Base-by-base conservation (phyloP, 2,888 invertebrate species). In the Allacma fusca region DNA sequence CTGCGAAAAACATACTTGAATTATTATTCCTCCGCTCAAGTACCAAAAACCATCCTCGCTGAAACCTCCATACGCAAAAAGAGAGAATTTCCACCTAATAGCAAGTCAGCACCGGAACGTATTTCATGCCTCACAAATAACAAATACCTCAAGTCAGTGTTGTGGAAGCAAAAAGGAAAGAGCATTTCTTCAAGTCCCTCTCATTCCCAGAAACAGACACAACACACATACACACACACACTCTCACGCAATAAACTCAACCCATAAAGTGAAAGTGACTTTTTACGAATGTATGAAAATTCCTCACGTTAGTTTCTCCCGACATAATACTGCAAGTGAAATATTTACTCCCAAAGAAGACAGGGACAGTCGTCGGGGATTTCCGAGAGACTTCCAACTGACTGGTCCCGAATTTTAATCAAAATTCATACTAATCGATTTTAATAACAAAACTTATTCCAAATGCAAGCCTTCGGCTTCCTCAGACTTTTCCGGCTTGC, bases 41-140 rank as follows among this genome's bases (percentile, higher is more conserved):
- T 13, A 7, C 64, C n/a, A 24, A 21, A 21, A 40, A 40, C 7
- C 40, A 40, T 50, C 9, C 34, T 34, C 5, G 34, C 4, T 9
- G 34, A 34, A 34, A 34, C n/a, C n/a, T n/a, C n/a, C n/a, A n/a
- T n/a, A n/a, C n/a, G 50, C 16, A 50, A 50, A 50, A 50, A 50
- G 9, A 2, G 16, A n/a, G 16, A 50, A 19, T 5, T 5, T 12
- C 5, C n/a, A 50, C 9, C 40, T 40, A 40, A 40, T 40, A 50
- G n/a, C 50, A 50, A 50, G 50, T 16, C 5, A 16, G 9, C n/a
- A 50, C 50, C 50, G 19, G 5, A 50, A 50, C 50, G 50, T n/a
- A 50, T 50, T 13, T 50, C 50, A 50, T 50, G 50, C 50, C 50
- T 50, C 50, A 50, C 50, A 50, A 50, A 50, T 12, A 50, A 50